Evolutionary conservation across 1,140 invertebrate genomes (phyloP), one percentile per base, ranked within the genome.

Genomic region (Asobara japonica): DNA sequence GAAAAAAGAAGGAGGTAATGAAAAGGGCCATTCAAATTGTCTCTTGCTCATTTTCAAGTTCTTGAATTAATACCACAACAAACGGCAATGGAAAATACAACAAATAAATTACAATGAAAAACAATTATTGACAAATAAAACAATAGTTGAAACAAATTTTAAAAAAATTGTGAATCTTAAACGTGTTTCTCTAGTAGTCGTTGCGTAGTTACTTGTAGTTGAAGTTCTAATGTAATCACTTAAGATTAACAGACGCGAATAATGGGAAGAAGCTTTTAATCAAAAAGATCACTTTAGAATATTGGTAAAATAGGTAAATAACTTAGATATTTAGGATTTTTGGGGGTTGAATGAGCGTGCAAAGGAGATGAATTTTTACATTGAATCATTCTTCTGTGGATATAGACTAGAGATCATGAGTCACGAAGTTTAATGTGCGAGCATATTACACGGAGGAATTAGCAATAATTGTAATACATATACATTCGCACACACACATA

Each of bases 151-250:
- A 51, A 16, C n/a, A n/a, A 41, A 41, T 56, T 33, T 29, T n/a
- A 48, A 51, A 69, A 69, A 33, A 30, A 60, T 64, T 48, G 36
- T 48, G 11, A 48, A 67, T 56, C 41, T 67, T 80, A 80, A 74
- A 77, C 72, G 75, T 80, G 68, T 79, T 74, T 86, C 79, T 86
- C 83, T 79, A 68, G 78, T 86, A 86, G 83, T 78, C 72, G 76
- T 84, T 84, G 79, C 78, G 75, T 65, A 85, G 83, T 78, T 77
- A 67, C 73, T 74, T 73, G 79, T 86, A 86, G 83, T 77, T 56
- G 25, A 76, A 77, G 78, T 84, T 85, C 79, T 76, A 70, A 83
- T 85, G 78, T 86, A 86, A 85, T 79, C 80, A 80, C 78, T 82
- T 41, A 51, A 83, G 84, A 75, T 77, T 83, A 83, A 69, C 30